Evolutionary conservation across 2,888 invertebrate genomes (phyloP), one percentile per base, ranked within the genome.

Genomic region (Xestia ashworthii): DNA sequence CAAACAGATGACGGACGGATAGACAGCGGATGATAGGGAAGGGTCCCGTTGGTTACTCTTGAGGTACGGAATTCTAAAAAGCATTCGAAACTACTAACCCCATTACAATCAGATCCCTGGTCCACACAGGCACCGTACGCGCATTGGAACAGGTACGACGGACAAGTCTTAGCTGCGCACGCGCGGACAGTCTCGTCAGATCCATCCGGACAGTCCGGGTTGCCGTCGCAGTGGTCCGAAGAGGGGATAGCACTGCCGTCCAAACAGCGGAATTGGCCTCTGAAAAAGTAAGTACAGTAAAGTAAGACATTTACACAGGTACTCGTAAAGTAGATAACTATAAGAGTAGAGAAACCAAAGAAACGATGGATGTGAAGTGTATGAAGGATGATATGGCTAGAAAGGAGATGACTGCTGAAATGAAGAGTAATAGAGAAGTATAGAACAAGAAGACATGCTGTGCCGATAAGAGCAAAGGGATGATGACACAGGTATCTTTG

Each of bases 41-140:
- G 25, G 14, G 25, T 14, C 25, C n/a, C n/a, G n/a, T n/a, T n/a
- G n/a, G n/a, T n/a, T n/a, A 55, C 0, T n/a, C n/a, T 55, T 3
- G 22, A 6, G 11, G 9, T 22, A 22, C 4, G 53, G 0, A 6
- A 19, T 19, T 19, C 19, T 19, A 48, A 53, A 55, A 55, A 48
- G 5, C 22, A 53, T 55, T 25, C 14, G 6, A 58, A 41, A 5
- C 9, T 25, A 84, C 90, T 89, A 58, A 95, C 95, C 74, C 91
- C 90, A 75, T 96, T 96, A 83, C 98, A 98, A 68, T 94, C 93
- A 0, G 95, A 92, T 38, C 96, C 95, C 4, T 97, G 95, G 84
- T 97, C 97, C 0, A 97, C 95, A 83, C 98, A 98, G 0, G 97
- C 97, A 3, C 97, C 97, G 86, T 98, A 97, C 0, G 95, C 94